Evolutionary conservation across 2,113 vertebrate species (phyloP), one percentile per base, ranked within the genome.

Genomic region (Athene noctua): DNA sequence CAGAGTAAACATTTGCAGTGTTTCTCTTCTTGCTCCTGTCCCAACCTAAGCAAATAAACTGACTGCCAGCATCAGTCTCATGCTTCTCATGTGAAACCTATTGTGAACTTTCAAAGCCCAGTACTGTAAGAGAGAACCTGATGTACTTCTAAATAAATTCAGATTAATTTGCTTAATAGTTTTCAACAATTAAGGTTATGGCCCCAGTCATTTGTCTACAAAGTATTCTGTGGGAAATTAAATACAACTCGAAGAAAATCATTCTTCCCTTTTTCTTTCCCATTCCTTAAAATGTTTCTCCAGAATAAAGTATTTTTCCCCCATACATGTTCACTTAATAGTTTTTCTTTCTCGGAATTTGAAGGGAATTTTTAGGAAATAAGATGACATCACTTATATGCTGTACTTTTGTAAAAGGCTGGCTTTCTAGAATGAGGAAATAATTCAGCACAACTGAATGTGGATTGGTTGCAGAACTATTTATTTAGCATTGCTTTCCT

Each of bases 1-100:
- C 86, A 94, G 75, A 80, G 94, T 83, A 94, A 90, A 92, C 88
- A 88, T 92, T 89, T 95, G 77, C 91, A 91, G 58, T 96, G 82
- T 82, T 88, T 92, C 85, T 85, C 73, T 85, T 93, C 87, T 94
- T 92, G 77, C 63, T 79, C 73, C 62, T 89, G 80, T 86, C 84
- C 32, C 70, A 88, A 74, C 90, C 82, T 96, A 88, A 96, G 91
- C 80, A 96, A 95, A 96, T 94, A 96, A 94, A 95, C 75, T 90
- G 80, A 82, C 63, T 96, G 94, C 95, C 94, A 96, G 94, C 57
- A 92, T 72, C 72, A 93, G 91, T 84, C 86, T 95, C 90, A 95
- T 95, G 94, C 87, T 87, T 94, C 89, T 89, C 96, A 94, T 95
- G 95, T 96, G 87, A 97, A 96, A 91, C 62, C 77, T 87, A 92